phyloP scores from a whole-genome alignment of 2,113 vertebrate genomes.

The Bombycilla garrulus region DNA sequence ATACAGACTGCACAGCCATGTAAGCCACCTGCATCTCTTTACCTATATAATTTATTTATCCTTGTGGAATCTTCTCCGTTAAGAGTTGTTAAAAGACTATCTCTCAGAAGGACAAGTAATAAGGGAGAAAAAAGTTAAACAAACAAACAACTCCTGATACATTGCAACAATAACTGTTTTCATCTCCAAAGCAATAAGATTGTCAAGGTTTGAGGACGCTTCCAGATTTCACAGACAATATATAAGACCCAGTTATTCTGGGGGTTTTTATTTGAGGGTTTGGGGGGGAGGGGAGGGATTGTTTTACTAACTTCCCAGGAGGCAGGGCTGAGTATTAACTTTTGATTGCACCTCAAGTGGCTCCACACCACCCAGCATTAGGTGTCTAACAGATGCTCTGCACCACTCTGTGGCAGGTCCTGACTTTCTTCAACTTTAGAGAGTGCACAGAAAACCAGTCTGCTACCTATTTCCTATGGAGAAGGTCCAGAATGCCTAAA shows the following conservation, averaged over 20 bases:
- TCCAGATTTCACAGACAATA: background rate
- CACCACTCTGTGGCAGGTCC: background rate
- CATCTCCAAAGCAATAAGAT: background rate
- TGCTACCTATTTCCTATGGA: background rate
- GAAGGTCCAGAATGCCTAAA: background rate
- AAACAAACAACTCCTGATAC: accelerated
- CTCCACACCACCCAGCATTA: background rate
- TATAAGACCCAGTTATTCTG: background rate
- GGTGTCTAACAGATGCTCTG: background rate
- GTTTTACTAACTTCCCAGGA: background rate
- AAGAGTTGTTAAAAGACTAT: background rate
- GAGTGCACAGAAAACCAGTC: background rate
- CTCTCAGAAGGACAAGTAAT: background rate
- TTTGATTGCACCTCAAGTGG: background rate
- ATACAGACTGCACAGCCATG: background rate
- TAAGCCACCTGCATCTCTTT: background rate
- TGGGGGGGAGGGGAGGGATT: accelerated
- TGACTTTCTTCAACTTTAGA: background rate
- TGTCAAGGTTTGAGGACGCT: background rate
- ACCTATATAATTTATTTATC: background rate
- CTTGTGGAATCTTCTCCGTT: background rate
- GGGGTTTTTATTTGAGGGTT: background rate
- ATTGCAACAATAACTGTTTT: background rate
- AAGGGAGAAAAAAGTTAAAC: background rate
- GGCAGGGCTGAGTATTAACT: background rate